Percentiles rank a stretch among this genome's conserved stretches.
Evolutionary conservation across 2,797 vertebrate genomes (phyloP).

Genomic region (Labeo calbasu): DNA sequence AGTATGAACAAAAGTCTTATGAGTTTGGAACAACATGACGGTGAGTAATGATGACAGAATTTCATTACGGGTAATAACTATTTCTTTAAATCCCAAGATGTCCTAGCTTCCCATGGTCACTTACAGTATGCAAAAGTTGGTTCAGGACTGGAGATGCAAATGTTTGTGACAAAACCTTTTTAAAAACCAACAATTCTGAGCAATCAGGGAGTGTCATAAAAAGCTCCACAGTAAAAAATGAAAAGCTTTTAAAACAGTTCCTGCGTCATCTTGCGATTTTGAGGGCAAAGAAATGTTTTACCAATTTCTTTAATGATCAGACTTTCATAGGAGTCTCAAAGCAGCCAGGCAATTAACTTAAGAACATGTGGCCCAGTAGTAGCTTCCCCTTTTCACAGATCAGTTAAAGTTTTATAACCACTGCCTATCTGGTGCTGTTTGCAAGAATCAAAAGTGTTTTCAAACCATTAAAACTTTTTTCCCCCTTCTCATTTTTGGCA

Average conservation of each 20-base stretch:
- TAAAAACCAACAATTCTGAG: slow-evolving; percentile 62
- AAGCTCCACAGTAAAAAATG: slow-evolving; percentile 38
- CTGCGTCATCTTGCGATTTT: slow-evolving; percentile 77
- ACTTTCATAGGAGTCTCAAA: slow-evolving; percentile 70
- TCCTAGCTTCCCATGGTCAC: neutral
- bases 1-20: neutral
- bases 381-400: slow-evolving; percentile 81
- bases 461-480: slow-evolving; percentile 72
- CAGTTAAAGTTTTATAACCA: slow-evolving; percentile 80
- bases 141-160: slow-evolving; percentile 56
- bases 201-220: slow-evolving; percentile 74
- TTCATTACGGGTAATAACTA: neutral
- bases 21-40: neutral
- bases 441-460: slow-evolving; percentile 80
- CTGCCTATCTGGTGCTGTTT: slow-evolving; percentile 76
- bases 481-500: slow-evolving; percentile 66
- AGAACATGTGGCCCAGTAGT: slow-evolving; percentile 76
- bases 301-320: slow-evolving; percentile 78
- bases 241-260: slow-evolving; percentile 79
- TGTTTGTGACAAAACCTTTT: slow-evolving; percentile 62
- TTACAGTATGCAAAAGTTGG: slow-evolving; percentile 59
- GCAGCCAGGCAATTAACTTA: slow-evolving; percentile 74
- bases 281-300: slow-evolving; percentile 68
- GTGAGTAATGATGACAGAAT: neutral
- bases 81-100: neutral